Percentiles rank a stretch among this genome's conserved stretches.
phyloP scores from a whole-genome alignment of 2,113 vertebrate species.

The Atractosteus spatula region DNA sequence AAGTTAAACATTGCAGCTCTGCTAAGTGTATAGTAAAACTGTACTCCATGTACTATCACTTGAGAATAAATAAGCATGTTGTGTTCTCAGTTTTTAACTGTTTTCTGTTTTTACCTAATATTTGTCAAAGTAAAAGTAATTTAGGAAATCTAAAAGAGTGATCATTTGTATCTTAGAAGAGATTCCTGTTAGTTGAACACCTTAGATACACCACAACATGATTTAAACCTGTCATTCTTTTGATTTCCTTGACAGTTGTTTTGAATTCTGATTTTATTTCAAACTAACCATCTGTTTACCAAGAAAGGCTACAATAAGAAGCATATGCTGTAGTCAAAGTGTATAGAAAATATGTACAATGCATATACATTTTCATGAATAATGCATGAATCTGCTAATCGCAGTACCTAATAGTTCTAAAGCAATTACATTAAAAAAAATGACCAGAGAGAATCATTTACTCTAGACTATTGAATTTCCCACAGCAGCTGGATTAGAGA shows the following conservation, averaged over 20 bases:
- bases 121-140: too few relatives aligned
- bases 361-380: conserved; percentile 43
- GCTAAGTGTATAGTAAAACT: too few relatives aligned
- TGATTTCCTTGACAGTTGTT: conserved; percentile 28
- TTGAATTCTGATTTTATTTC: conserved; percentile 17
- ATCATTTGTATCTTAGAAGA: too few relatives aligned
- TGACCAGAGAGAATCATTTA: conserved; percentile 34
- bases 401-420: conserved; percentile 44
- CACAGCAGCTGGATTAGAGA: conserved; percentile 26
- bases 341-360: conserved; percentile 32
- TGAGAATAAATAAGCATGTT: too few relatives aligned
- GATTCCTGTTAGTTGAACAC: too few relatives aligned
- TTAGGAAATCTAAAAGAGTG: too few relatives aligned
- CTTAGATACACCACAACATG: not conserved
- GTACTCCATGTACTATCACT: too few relatives aligned
- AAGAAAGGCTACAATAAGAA: conserved; percentile 29
- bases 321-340: conserved; percentile 34
- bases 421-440: conserved; percentile 39
- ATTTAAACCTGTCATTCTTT: conserved; percentile 16
- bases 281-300: conserved; percentile 35
- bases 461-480: conserved; percentile 31
- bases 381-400: conserved; percentile 46
- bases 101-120: too few relatives aligned
- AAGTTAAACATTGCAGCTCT: too few relatives aligned
- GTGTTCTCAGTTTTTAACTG: too few relatives aligned